Conservation (phyloP, 2,113 vertebrate genomes). For the Sitta europaea region DNA sequence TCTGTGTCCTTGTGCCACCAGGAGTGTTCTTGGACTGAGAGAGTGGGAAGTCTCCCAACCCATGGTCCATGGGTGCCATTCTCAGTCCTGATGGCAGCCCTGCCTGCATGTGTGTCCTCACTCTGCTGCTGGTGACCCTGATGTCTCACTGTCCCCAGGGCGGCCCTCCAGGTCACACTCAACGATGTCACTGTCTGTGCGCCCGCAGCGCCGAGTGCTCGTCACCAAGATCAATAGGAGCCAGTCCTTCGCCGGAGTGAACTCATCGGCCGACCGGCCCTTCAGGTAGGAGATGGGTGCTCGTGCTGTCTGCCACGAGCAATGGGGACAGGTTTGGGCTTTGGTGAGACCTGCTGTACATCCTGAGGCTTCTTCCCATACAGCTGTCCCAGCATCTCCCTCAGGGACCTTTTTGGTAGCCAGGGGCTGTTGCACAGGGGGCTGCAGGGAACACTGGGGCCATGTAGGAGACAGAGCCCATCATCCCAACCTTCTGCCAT, state of each 20-base stretch:
- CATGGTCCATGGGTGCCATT: fast-evolving
- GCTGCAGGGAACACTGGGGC: not conserved
- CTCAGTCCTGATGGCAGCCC: not conserved
- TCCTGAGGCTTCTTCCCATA: not conserved
- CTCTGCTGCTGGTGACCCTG: not conserved
- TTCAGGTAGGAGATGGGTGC: conserved; percentile 75
- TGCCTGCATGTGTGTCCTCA: not conserved
- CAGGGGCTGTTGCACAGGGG: no score
- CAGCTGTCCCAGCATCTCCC: not conserved
- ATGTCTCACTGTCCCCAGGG: conserved; percentile 71
- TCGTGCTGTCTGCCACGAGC: fast-evolving
- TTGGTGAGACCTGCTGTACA: not conserved
- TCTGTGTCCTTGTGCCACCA: fast-evolving
- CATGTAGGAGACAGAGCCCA: not conserved
- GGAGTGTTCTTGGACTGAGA: not conserved
- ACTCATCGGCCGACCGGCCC: conserved; percentile 81
- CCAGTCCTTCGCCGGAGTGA: conserved; percentile 94
- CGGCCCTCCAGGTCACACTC: conserved; percentile 87
- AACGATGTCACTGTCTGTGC: conserved; percentile 93
- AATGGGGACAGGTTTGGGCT: not conserved
- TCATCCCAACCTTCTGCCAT: not conserved
- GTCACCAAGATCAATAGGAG: conserved; percentile 91
- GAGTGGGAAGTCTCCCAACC: not conserved
- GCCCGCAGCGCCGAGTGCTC: conserved; percentile 82
- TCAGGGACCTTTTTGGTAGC: not conserved